Conservation (phyloP, 2,113 vertebrate species). For the Merops nubicus region DNA sequence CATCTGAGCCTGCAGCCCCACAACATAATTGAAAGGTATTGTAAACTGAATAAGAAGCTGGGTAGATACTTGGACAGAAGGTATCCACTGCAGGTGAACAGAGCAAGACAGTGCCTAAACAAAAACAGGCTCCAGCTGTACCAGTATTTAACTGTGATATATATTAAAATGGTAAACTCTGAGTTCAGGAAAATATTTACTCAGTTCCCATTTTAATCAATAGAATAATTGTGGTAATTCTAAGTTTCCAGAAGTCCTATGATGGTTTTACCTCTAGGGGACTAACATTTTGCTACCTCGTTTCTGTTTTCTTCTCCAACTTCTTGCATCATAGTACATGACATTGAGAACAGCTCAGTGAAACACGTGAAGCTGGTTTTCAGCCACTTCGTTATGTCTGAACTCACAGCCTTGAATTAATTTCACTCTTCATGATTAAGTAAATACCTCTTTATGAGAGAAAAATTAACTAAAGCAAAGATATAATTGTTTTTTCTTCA, state of each 20-base stretch:
- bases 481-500: slow-evolving; percentile 59
- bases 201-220: not conserved
- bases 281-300: not conserved
- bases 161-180: not conserved
- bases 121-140: not conserved
- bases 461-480: slow-evolving; percentile 55
- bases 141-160: not conserved
- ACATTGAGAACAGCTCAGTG: not conserved
- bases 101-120: not conserved
- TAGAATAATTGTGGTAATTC: not conserved
- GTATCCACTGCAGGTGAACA: not conserved
- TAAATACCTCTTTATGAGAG: slow-evolving; percentile 27
- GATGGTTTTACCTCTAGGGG: not conserved
- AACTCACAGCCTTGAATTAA: not conserved
- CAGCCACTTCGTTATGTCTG: not conserved
- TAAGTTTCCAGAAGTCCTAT: not conserved
- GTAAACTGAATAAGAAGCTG: not conserved
- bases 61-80: not conserved
- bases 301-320: not conserved
- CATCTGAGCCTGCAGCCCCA: not conserved
- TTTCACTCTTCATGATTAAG: slow-evolving; percentile 51
- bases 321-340: fast-evolving
- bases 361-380: not conserved
- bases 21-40: not conserved
- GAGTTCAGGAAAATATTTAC: not conserved